Evolutionary conservation across 2,797 vertebrate genomes (phyloP), one percentile per base, ranked within the genome.

Genomic region (Phoeniculus purpureus): DNA sequence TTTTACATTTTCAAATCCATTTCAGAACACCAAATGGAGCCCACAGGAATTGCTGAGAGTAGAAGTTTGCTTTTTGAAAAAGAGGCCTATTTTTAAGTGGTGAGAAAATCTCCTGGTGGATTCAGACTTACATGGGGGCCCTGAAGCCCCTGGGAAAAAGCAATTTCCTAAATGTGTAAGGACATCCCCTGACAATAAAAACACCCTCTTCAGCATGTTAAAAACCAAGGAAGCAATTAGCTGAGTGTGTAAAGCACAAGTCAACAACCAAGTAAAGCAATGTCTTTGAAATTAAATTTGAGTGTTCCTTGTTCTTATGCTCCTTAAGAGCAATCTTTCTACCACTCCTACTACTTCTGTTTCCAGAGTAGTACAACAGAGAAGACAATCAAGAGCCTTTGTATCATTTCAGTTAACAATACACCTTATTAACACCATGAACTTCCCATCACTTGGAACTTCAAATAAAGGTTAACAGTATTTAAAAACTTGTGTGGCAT

Each of bases 11-110:
- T 64, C 74, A 84, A n/a, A 79, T 73, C 15, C 9, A 29, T 76
- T 86, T 90, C 67, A 74, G 83, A 86, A 62, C 56, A 70, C 45
- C 59, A 85, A 93, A 84, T 32, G 77, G 74, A 93, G 64, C 64
- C 60, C 78, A 26, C 40, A 47, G 29, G 78, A 90, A 79, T 81
- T 7, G 10, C 74, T 54, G 81, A 88, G 75, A 85, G 86, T 71
- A 67, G 86, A 92, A 71, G 81, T 94, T 37, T 81, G 64, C 82
- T 47, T 73, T 93, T 71, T 81, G 83, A 91, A 92, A 84, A 22
- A 85, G 83, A 90, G 34, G 21, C 26, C n/a, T 90, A 77, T 76
- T 93, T 91, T 88, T 67, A 88, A 76, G 71, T 86, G 17, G 64
- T 54, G 67, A 94, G 81, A 94, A 90, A 88, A 91, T 40, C 64